A percentile compares a stretch with the other conserved stretches of the same genome.
Evolutionary conservation across 1,140 invertebrate species (phyloP).

Genomic region (Hycleus phaleratus): DNA sequence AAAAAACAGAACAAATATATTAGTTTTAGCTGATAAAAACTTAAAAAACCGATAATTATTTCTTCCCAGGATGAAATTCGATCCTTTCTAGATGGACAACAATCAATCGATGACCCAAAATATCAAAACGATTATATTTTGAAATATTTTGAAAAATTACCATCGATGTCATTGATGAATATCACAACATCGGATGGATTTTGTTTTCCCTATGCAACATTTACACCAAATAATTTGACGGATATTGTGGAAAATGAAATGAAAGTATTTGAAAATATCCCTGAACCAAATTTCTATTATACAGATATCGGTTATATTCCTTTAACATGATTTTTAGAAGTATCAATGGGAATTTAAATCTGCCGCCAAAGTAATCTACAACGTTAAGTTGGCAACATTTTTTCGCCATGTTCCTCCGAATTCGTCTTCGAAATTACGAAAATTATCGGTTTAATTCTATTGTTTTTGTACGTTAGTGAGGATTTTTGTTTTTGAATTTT

Average conservation of each 20-base stretch:
- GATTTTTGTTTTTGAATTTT: no score
- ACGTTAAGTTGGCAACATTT: no score
- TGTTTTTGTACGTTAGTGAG: no score
- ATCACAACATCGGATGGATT: neutral
- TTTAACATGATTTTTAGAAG: neutral
- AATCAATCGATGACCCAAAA: neutral
- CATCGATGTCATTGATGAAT: slow-evolving; percentile 6
- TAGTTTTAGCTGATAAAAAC: slow-evolving; percentile 16
- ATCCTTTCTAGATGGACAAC: neutral
- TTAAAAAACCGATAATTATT: neutral
- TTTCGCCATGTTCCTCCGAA: no score
- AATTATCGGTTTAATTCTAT: no score
- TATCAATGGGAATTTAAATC: no score
- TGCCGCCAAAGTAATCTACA: no score
- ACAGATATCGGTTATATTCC: slow-evolving; percentile 8
- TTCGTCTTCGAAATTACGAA: no score
- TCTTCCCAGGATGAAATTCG: neutral
- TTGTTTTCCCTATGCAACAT: slow-evolving; percentile 3
- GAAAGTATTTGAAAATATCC: slow-evolving; percentile 4
- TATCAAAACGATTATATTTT: slow-evolving; percentile 10
- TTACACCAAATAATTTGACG: neutral
- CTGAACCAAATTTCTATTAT: slow-evolving; percentile 2
- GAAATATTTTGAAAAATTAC: slow-evolving; percentile 4
- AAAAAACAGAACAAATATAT: slow-evolving; percentile 15
- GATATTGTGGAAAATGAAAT: slow-evolving; percentile 1